phyloP scores from a whole-genome alignment of 2,888 invertebrate genomes.

The Cataglyphis albicans region DNA sequence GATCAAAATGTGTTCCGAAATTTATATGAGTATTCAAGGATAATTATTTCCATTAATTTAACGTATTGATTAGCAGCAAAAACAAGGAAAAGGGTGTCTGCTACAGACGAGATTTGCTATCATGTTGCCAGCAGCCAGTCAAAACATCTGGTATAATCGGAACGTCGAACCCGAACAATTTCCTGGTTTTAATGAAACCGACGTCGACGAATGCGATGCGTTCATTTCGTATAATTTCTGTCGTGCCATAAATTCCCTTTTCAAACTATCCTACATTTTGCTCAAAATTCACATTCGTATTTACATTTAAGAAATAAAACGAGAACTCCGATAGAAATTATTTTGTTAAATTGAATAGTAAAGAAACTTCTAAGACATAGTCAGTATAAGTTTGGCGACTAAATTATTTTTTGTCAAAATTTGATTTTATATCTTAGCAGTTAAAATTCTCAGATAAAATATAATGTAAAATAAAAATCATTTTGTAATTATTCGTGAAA shows the following conservation, averaged over 20 bases:
- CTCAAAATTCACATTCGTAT: neutral
- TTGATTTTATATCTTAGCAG: neutral
- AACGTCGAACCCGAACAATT: slow-evolving; percentile 82
- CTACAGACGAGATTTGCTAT: slow-evolving; percentile 42
- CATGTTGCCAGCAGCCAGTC: slow-evolving; percentile 47
- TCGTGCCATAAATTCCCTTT: slow-evolving; percentile 62
- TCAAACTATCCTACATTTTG: slow-evolving; percentile 2
- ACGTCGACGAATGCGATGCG: slow-evolving; percentile 79
- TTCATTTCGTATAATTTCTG: slow-evolving; percentile 81
- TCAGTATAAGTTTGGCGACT: no score
- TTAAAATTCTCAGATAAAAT: neutral
- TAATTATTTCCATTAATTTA: slow-evolving; percentile 52
- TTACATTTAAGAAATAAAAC: slow-evolving; percentile 11
- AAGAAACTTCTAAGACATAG: neutral
- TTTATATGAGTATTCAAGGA: slow-evolving; percentile 40
- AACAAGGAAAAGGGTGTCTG: slow-evolving; percentile 22
- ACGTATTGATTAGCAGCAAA: slow-evolving; percentile 36
- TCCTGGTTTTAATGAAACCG: slow-evolving; percentile 84
- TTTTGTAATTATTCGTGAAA: neutral
- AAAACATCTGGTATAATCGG: slow-evolving; percentile 68
- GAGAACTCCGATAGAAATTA: neutral
- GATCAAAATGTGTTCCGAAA: slow-evolving; percentile 12
- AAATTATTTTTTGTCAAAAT: neutral
- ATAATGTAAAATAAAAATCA: neutral
- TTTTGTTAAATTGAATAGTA: neutral